Evolutionary conservation across 1,140 invertebrate species (phyloP).

Genomic region (Vanessa atalanta): DNA sequence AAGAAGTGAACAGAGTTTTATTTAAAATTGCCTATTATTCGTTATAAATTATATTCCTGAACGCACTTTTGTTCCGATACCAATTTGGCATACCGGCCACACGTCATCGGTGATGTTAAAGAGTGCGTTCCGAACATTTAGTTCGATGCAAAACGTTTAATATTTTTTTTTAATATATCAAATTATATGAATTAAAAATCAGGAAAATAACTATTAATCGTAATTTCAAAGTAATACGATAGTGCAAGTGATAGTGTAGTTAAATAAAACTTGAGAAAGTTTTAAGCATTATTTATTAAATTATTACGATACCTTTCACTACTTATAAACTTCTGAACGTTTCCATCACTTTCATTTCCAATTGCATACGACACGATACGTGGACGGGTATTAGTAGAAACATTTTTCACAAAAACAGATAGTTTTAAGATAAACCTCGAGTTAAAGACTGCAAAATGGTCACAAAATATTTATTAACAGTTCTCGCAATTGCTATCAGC

Average conservation of each 20-base stretch:
- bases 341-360: constrained; percentile 3
- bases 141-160: background rate
- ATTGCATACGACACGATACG: constrained; percentile 36
- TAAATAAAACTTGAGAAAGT: too few species aligned
- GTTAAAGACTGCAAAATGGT: constrained; percentile 67
- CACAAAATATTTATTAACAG: constrained; percentile 62
- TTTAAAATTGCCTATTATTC: background rate
- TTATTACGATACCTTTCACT: constrained; percentile 14
- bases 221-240: too few species aligned
- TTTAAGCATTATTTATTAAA: background rate
- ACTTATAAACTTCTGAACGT: constrained; percentile 22
- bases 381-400: constrained; percentile 26
- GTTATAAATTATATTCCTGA: constrained; percentile 18
- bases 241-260: too few species aligned
- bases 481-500: constrained; percentile 53
- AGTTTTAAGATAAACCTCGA: constrained; percentile 42
- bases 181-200: background rate
- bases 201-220: too few species aligned
- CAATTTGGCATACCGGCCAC: constrained; percentile 50
- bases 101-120: constrained; percentile 65
- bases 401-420: constrained; percentile 39
- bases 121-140: constrained; percentile 45
- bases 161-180: background rate
- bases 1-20: too few species aligned
- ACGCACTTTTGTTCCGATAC: constrained; percentile 25